Conservation (phyloP, 2,888 invertebrate genomes). For the Cephus pygmeus region DNA sequence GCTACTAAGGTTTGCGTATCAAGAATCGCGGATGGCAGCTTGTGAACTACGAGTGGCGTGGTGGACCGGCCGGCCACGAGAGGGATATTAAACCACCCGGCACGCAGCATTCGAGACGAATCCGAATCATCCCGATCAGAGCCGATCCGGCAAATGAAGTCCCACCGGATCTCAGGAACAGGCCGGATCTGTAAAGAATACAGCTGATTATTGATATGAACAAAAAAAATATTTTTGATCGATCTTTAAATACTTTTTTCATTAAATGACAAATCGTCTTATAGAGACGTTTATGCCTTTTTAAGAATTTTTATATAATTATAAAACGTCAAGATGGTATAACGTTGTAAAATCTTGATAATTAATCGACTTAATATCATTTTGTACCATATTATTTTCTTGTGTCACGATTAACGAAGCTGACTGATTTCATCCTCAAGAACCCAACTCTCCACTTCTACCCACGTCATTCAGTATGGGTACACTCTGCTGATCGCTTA, state of each 20-base stretch:
- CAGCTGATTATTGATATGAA: not conserved
- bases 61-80: slow-evolving; percentile 8
- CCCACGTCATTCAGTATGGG: not conserved
- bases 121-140: not conserved
- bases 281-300: not conserved
- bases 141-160: not conserved
- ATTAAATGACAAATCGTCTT: not conserved
- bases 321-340: too few species aligned
- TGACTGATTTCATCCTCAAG: not conserved
- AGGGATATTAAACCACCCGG: slow-evolving; percentile 3
- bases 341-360: not conserved
- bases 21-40: slow-evolving; percentile 10
- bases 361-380: not conserved
- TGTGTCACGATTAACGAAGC: not conserved
- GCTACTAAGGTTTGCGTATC: slow-evolving; percentile 45
- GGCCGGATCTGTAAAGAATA: not conserved
- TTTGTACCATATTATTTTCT: not conserved
- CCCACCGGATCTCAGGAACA: not conserved
- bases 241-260: not conserved
- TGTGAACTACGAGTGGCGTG: slow-evolving; percentile 1
- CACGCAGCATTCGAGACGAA: not conserved
- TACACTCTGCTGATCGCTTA: not conserved
- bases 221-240: too few species aligned
- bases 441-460: not conserved
- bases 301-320: not conserved